Conservation (phyloP, 2,797 vertebrate species). For the Trematomus bernacchii region DNA sequence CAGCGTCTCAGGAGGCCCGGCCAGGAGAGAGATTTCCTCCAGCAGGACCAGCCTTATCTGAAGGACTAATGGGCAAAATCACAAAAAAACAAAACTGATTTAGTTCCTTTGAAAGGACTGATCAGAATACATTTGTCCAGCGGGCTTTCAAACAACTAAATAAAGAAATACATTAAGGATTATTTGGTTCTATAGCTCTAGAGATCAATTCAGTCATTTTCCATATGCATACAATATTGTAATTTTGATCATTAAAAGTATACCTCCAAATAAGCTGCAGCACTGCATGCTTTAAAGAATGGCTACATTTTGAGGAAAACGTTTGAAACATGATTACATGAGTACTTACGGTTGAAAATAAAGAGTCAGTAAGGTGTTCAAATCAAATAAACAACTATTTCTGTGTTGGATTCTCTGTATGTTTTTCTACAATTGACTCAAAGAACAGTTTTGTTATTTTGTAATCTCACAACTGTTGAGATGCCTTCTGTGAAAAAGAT, state of each 20-base stretch:
- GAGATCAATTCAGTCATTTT: not conserved
- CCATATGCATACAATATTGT: not conserved
- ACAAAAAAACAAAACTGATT: not conserved
- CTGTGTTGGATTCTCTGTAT: not conserved
- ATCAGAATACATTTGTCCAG: not conserved
- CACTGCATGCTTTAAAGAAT: not conserved
- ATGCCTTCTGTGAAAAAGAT: too few species aligned
- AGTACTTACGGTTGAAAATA: constrained; percentile 8
- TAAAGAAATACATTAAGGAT: not conserved
- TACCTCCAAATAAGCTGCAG: not conserved
- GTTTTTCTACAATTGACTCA: not conserved
- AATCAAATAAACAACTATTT: not conserved
- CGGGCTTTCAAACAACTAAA: not conserved
- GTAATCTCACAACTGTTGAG: too few species aligned
- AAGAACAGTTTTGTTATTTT: not conserved
- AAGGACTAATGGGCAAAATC: not conserved
- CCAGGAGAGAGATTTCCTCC: constrained; percentile 85
- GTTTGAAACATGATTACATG: not conserved
- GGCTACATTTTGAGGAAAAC: not conserved
- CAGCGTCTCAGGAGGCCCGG: constrained; percentile 84
- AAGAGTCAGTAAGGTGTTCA: not conserved
- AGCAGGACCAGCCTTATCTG: constrained; percentile 93
- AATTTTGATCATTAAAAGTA: not conserved
- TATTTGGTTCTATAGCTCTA: not conserved
- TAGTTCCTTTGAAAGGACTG: constrained; percentile 1